Evolutionary conservation across 2,888 invertebrate genomes (phyloP), one percentile per base, ranked within the genome.

Genomic region (Spicauda simplicius): DNA sequence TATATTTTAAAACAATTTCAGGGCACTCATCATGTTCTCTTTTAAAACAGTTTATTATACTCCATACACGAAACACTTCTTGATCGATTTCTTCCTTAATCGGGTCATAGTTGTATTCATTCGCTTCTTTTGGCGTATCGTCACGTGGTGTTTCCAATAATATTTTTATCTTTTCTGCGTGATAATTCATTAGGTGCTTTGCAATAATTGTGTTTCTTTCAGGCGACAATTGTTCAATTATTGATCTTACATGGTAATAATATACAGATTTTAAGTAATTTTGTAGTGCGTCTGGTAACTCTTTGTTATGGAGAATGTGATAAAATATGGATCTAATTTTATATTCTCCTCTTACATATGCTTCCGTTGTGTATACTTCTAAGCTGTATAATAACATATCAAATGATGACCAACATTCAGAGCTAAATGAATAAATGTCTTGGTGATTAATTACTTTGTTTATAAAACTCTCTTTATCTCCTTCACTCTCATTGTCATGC

Each of bases 351-450:
- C 72, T 70, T 61, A 68, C 71, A 18, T 65, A 68, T 57, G 68
- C 69, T 55, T 66, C 54, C 11, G 50, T 50, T 10, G 73, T 75
- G 69, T 85, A 87, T 18, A 84, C 77, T 14, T 79, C 77, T 63
- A 85, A 64, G 65, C 81, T 87, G 64, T 80, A 70, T 37, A 87
- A 74, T 58, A 88, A 70, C 71, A 83, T 84, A 72, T 84, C 77
- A 52, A 85, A 80, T 7, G 75, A 74, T 14, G 64, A 65, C 87
- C 87, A 89, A 68, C 84, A 86, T n/a, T 75, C 71, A 33, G 80
- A 76, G 41, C 82, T 75, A 68, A 87, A 83, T 59, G 80, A 73
- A 59, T 79, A 84, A 53, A 84, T 73, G 69, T 83, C 80, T 60
- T 84, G 78, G 7, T 71, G 50, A 0, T 68, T 52, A 59, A 80